Percentiles rank a stretch among this genome's conserved stretches.
These are phyloP conservation scores for Selenia dentaria DNA, from an alignment of 2,888 invertebrate species.

Conservation along the genomic window DNA sequence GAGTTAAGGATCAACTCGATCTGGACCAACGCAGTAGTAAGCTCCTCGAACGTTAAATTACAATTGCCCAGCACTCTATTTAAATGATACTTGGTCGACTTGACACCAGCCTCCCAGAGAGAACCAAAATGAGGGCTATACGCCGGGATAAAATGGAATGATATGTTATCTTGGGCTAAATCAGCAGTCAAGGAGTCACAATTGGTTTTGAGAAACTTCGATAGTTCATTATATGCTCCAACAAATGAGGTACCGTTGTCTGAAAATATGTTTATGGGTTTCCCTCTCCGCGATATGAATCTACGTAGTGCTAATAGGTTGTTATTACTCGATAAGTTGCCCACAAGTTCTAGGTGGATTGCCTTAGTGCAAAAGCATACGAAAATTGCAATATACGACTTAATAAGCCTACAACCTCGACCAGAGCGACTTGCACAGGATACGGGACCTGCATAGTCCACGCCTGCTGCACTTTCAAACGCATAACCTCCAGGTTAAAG, in stretches of 20 bases:
- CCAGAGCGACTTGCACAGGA: conserved; percentile 16
- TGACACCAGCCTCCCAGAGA: not conserved
- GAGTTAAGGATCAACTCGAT: conserved; percentile 17
- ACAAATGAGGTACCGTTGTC: conserved; percentile 36
- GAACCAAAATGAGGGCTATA: conserved; percentile 13
- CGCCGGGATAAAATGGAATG: not conserved
- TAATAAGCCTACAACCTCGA: conserved; percentile 28
- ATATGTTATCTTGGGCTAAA: not conserved
- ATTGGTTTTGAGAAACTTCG: not conserved
- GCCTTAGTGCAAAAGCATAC: conserved; percentile 31
- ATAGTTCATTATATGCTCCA: conserved; percentile 23
- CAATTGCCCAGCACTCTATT: not conserved
- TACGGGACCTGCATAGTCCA: conserved; percentile 25
- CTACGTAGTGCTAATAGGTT: conserved; percentile 26
- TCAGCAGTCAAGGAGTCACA: not conserved
- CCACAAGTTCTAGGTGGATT: conserved; percentile 31
- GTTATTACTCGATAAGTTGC: conserved; percentile 32
- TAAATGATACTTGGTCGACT: not conserved
- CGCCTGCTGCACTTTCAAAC: not conserved
- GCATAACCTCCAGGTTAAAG: not conserved
- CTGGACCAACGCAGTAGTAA: not conserved
- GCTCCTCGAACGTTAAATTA: not conserved
- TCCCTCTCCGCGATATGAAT: conserved; percentile 30
- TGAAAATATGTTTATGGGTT: conserved; percentile 28
- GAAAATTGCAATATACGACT: conserved; percentile 29